Evolutionary conservation across 2,888 invertebrate genomes (phyloP).

Genomic region (Steinernema hermaphroditum): DNA sequence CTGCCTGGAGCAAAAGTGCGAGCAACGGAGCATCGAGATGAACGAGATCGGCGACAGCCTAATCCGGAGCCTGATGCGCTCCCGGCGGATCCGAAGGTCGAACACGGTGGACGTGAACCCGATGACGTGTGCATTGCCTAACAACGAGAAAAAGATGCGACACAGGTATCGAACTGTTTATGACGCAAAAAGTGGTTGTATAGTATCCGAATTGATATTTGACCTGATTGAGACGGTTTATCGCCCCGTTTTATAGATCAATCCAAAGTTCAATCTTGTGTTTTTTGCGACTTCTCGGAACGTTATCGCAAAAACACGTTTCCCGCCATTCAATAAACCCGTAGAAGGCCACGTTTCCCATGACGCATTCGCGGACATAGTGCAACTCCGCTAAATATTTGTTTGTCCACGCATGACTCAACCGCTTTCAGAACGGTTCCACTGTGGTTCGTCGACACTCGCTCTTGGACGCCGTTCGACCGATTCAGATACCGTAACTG

Average conservation of each 20-base stretch:
- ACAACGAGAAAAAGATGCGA: slow-evolving; percentile 20
- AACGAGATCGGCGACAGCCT: slow-evolving; percentile 8
- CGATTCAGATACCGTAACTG: slow-evolving; percentile 12
- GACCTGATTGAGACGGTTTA: no score
- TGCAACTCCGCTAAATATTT: neutral
- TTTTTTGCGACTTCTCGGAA: no score
- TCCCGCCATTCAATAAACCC: no score
- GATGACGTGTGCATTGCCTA: neutral
- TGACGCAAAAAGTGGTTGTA: neutral
- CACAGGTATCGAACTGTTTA: neutral
- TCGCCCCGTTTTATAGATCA: no score
- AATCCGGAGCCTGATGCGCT: slow-evolving; percentile 22
- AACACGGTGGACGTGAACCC: slow-evolving; percentile 23
- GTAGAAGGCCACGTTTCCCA: no score
- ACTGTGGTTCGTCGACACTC: slow-evolving; percentile 22
- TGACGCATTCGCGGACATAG: neutral
- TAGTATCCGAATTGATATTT: no score
- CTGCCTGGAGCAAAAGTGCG: slow-evolving; percentile 27
- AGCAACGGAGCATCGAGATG: slow-evolving; percentile 17
- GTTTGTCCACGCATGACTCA: slow-evolving; percentile 24
- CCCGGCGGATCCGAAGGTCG: slow-evolving; percentile 6
- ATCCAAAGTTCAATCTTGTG: no score
- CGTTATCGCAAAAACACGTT: no score
- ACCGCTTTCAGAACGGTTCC: slow-evolving; percentile 18
- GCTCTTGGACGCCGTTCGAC: slow-evolving; percentile 25